Evolutionary conservation across 92 coral and sea anemone species (phyloP).

Genomic region (Palythoa heliodiscus): DNA sequence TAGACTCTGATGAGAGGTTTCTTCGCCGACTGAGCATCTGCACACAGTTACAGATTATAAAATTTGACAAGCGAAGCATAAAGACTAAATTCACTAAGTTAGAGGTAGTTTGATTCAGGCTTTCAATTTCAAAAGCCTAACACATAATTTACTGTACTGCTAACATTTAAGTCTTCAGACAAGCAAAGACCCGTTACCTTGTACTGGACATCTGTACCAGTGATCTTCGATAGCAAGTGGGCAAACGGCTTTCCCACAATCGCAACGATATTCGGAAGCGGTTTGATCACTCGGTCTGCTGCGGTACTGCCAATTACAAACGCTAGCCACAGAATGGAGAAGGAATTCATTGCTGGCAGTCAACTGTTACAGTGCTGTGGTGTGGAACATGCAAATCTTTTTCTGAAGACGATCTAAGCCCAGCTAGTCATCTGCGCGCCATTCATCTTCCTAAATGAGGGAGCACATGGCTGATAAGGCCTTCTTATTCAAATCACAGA

Average conservation of each 20-base stretch:
- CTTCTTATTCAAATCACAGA: constrained; percentile 23
- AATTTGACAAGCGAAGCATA: not conserved
- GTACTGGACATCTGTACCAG: constrained; percentile 35
- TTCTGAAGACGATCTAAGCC: constrained; percentile 5
- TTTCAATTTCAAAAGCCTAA: not conserved
- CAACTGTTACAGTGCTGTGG: constrained; percentile 21
- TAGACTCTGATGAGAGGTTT: not conserved
- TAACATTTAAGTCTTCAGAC: not conserved
- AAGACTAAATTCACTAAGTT: not conserved
- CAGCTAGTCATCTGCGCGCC: constrained; percentile 26
- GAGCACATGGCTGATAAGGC: constrained; percentile 41
- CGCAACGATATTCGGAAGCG: constrained; percentile 77
- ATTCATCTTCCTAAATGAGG: constrained; percentile 28
- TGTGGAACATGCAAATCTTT: constrained; percentile 21
- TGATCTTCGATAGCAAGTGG: constrained; percentile 59
- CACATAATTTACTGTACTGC: not conserved
- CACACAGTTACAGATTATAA: not conserved
- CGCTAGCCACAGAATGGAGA: constrained; percentile 2
- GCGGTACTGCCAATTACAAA: not conserved
- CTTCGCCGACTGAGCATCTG: not conserved
- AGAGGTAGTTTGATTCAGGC: not conserved
- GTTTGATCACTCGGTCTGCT: not conserved
- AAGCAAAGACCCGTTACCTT: constrained; percentile 51
- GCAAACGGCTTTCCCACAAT: constrained; percentile 82
- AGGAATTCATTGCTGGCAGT: constrained; percentile 19